These are phyloP conservation scores for Alfaro cultratus DNA, from an alignment of 2,797 vertebrate species.

Conservation along the genomic window DNA sequence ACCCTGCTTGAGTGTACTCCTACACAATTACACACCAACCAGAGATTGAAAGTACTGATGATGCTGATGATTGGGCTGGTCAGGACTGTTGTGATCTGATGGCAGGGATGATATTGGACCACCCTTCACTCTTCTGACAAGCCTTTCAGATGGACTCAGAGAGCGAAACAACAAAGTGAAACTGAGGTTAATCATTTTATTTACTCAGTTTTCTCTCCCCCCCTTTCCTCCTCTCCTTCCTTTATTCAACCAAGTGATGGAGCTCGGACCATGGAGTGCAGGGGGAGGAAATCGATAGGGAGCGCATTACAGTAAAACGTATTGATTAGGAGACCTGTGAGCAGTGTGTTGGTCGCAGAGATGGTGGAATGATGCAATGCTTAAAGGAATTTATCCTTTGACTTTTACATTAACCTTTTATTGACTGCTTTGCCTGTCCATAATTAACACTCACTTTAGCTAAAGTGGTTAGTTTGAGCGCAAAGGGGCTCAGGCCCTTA, in stretches of 20 bases:
- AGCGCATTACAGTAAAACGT: constrained; percentile 98
- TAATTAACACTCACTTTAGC: constrained; percentile 99
- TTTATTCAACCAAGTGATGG: constrained; percentile 66
- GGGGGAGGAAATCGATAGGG: constrained; percentile 83
- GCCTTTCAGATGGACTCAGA: constrained; percentile 61
- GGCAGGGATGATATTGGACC: constrained; percentile 61
- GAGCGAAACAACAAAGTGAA: constrained; percentile 72
- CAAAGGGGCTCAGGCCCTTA: constrained; percentile 70
- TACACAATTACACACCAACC: constrained; percentile 68
- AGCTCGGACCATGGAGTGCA: constrained; percentile 40
- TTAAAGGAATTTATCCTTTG: constrained; percentile 98
- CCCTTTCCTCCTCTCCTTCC: constrained; percentile 39
- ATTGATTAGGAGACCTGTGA: constrained; percentile 93
- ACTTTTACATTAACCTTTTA: constrained; percentile 99
- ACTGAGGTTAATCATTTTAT: constrained; percentile 83
- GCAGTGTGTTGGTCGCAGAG: constrained; percentile 90
- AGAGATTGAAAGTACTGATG: constrained; percentile 71
- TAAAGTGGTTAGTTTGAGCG: constrained; percentile 95
- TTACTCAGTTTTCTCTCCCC: constrained; percentile 60
- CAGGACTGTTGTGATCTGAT: constrained; percentile 57
- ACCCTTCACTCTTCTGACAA: constrained; percentile 60
- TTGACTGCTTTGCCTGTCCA: constrained; percentile 98
- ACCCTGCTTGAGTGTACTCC: constrained; percentile 70
- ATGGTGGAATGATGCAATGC: constrained; percentile 96
- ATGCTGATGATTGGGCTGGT: constrained; percentile 51